Percentiles rank a stretch among this genome's conserved stretches.
Conservation (phyloP, 2,797 vertebrate species). For the Megaceryle alcyon region DNA sequence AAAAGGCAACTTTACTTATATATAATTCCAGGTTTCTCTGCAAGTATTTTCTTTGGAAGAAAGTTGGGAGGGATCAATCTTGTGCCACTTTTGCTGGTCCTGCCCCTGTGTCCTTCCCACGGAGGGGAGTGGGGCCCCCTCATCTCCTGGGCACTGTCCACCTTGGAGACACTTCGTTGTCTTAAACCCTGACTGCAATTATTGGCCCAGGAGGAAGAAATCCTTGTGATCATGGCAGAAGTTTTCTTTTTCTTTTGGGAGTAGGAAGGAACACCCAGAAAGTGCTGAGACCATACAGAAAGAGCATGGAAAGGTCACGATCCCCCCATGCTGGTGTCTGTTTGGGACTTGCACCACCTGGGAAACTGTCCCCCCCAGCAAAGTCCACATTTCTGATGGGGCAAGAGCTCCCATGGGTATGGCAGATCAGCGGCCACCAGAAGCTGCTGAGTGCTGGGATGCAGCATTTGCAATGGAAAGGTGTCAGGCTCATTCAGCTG, state of each 20-base stretch:
- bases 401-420: neutral
- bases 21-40: slow-evolving; percentile 75
- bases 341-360: neutral
- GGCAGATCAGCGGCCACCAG: neutral
- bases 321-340: neutral
- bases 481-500: neutral
- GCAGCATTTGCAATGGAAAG: neutral
- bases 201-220: slow-evolving; percentile 14
- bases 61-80: slow-evolving; percentile 38
- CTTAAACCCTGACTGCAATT: neutral
- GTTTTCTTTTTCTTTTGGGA: slow-evolving; percentile 43
- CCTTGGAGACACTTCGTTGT: neutral
- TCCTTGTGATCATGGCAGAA: neutral
- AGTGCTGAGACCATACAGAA: neutral
- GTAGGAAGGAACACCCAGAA: slow-evolving; percentile 1
- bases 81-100: neutral
- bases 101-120: neutral
- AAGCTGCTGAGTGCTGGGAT: neutral
- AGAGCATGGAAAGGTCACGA: neutral
- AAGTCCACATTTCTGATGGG: neutral
- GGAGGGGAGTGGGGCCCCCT: neutral
- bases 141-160: neutral
- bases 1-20: slow-evolving; percentile 71
- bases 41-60: slow-evolving; percentile 64
- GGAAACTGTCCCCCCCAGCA: neutral